Evolutionary conservation across 2,113 vertebrate genomes (phyloP).

Genomic region (Indicator indicator): DNA sequence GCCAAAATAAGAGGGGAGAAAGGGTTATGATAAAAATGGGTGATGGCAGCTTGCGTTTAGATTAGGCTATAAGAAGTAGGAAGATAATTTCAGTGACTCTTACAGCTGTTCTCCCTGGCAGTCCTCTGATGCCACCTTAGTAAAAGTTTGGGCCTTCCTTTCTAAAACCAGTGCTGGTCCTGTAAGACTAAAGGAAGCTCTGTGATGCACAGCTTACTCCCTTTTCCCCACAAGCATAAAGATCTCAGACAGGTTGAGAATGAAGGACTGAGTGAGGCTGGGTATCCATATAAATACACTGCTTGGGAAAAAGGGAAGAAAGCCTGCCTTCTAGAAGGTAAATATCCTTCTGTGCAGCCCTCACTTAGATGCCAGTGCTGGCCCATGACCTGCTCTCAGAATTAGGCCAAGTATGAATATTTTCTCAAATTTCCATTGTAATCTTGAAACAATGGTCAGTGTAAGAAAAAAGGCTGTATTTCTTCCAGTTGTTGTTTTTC

Average conservation of each 20-base stretch:
- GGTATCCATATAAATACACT: background rate
- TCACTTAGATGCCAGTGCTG: background rate
- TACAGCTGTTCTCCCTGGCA: background rate
- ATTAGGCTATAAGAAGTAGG: background rate
- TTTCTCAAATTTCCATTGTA: conserved; percentile 1
- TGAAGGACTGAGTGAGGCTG: background rate
- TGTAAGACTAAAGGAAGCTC: background rate
- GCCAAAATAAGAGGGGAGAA: background rate
- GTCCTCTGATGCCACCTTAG: background rate
- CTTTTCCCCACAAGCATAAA: background rate
- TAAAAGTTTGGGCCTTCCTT: background rate
- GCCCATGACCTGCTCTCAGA: background rate
- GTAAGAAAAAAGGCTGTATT: background rate
- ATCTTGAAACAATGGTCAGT: background rate
- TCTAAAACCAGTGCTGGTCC: background rate
- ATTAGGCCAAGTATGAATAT: background rate
- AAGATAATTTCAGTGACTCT: background rate
- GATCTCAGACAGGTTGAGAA: background rate
- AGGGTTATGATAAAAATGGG: background rate
- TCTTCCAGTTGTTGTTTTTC: background rate
- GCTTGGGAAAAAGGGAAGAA: background rate
- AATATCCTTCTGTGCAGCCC: background rate
- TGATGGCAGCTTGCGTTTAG: background rate
- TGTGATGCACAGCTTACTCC: background rate
- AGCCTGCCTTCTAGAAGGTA: background rate